Evolutionary conservation across 2,797 vertebrate genomes (phyloP).

Genomic region (Oreonectes daqikongensis): DNA sequence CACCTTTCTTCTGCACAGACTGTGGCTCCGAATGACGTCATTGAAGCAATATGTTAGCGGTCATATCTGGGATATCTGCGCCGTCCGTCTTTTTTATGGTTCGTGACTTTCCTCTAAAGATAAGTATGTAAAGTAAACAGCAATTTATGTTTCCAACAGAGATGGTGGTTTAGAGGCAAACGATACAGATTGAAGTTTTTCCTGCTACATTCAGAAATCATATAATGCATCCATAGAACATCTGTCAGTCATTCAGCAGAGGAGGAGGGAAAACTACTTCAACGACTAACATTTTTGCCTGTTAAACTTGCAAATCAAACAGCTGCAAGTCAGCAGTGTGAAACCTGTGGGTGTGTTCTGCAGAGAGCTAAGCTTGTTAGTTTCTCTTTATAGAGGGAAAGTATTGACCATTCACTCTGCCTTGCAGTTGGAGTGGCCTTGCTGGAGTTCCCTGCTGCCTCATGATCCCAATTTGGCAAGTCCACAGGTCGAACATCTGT

Average conservation of each 20-base stretch:
- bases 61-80: no score
- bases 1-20: no score
- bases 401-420: conserved; percentile 49
- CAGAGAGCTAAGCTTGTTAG: conserved; percentile 53
- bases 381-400: conserved; percentile 25
- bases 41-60: no score
- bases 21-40: no score
- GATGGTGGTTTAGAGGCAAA: no score
- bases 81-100: no score
- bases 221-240: not conserved
- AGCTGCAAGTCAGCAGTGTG: conserved; percentile 50
- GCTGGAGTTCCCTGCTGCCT: conserved; percentile 55
- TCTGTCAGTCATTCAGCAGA: conserved; percentile 30
- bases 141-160: no score
- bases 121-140: no score
- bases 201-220: no score
- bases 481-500: conserved; percentile 74
- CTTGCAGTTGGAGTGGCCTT: conserved; percentile 60
- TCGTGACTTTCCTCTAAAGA: no score
- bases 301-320: conserved; percentile 54
- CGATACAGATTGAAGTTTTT: no score
- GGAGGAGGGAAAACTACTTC: not conserved
- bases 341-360: conserved; percentile 28
- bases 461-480: conserved; percentile 66
- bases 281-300: conserved; percentile 41